Base-by-base conservation (phyloP, 2,888 invertebrate species). In the Drosophila rellima region DNA sequence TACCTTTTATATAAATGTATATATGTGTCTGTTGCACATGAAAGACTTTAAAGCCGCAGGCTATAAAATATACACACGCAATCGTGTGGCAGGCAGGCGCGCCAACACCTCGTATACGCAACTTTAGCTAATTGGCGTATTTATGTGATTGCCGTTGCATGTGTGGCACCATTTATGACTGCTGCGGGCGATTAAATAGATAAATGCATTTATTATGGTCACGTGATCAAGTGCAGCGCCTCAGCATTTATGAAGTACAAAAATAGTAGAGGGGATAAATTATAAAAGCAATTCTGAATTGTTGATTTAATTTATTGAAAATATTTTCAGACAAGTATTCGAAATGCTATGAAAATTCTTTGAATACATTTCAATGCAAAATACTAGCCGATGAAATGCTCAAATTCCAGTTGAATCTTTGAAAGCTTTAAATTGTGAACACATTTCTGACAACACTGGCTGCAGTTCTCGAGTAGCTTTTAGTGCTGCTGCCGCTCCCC, bases 61-160 rank as follows among this genome's bases (percentile, higher is more conserved):
- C 68, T 31, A 56, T 72, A 50, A 68, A 73, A 60, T 35, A 45
- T 31, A 47, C 79, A 35, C 50, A 35, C 50, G 48, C 56, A 52
- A 55, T 15, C 35, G 23, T 48, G 33, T 51, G 37, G 52, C 50
- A 33, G 55, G 15, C 45, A 63, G 31, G 18, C 44, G 66, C 23
- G 15, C 26, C 57, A 56, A 67, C 77, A 64, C 39, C 60, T 52
- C 78, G 69, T 80, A 77, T 86, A 65, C 87, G 78, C 67, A 83
- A 74, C 60, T 54, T 70, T 42, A 39, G 57, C 74, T 80, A 86
- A 82, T 87, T 80, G 70, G 66, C 23, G 63, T 55, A 61, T 77
- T 70, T 79, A 67, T 61, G 47, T 64, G 75, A 79, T 74, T 77
- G 70, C 60, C 40, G 20, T 74, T 70, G 75, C 77, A 78, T 77